Percentiles rank a stretch among this genome's conserved stretches.
phyloP scores from a whole-genome alignment of 2,888 invertebrate genomes.

The Loripinus fragilis region DNA sequence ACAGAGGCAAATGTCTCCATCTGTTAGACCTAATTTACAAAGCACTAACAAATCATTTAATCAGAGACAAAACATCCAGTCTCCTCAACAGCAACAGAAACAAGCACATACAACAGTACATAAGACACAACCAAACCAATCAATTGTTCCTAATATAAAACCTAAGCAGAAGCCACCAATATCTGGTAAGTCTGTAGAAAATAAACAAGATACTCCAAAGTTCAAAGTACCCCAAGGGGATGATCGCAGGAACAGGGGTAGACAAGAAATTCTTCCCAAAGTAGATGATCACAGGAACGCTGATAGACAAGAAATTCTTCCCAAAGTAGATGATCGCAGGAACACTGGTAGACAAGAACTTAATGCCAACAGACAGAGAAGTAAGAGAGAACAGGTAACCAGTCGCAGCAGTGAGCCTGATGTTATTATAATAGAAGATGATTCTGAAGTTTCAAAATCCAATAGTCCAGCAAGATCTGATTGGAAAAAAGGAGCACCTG shows the following conservation, averaged over 20 bases:
- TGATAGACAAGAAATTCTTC: background rate
- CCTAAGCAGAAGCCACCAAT: no score
- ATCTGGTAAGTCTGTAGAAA: no score
- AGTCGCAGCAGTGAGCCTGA: background rate
- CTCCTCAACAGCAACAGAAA: no score
- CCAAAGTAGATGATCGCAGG: background rate
- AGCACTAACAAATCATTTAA: no score
- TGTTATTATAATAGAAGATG: background rate
- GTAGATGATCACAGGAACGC: background rate
- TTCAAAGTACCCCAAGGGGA: no score
- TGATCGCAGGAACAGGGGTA: background rate
- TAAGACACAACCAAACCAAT: no score
- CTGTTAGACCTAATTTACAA: no score
- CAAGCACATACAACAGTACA: no score
- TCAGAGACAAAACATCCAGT: no score
- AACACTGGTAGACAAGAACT: background rate
- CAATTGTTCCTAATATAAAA: no score
- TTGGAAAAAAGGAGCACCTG: background rate
- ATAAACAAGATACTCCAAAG: no score
- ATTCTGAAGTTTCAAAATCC: background rate
- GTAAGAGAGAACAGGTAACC: background rate
- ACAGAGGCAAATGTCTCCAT: no score
- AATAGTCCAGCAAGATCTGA: background rate
- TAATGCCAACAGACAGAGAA: background rate
- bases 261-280: background rate